phyloP scores from a whole-genome alignment of 2,797 vertebrate genomes.

The Denticeps clupeoides region DNA sequence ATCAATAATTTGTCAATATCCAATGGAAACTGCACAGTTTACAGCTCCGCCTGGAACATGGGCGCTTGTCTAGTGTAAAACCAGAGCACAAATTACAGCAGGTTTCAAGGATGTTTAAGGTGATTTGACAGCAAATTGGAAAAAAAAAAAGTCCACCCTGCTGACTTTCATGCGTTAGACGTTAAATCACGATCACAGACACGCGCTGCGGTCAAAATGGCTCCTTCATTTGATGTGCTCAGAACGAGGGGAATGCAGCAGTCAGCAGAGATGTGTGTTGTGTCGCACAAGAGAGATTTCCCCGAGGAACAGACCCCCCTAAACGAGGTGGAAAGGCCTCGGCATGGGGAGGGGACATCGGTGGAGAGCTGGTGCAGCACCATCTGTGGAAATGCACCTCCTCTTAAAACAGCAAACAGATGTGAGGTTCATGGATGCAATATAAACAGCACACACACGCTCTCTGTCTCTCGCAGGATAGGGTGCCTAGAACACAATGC shows the following conservation, averaged over 20 bases:
- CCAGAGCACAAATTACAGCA: too few species aligned
- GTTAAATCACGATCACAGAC: not conserved
- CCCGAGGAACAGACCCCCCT: slow-evolving; percentile 35
- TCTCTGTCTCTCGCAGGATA: not conserved
- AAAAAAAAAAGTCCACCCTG: too few species aligned
- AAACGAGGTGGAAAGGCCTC: slow-evolving; percentile 34
- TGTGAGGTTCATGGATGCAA: slow-evolving; percentile 25
- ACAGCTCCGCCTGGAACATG: too few species aligned
- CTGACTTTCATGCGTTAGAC: too few species aligned
- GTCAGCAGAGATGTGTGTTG: slow-evolving; percentile 17
- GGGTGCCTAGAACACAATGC: not conserved
- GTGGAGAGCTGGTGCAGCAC: slow-evolving; percentile 26
- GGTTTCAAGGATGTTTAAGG: too few species aligned
- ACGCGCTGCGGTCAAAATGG: slow-evolving; percentile 5
- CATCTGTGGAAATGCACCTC: slow-evolving; percentile 31
- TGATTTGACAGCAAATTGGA: too few species aligned
- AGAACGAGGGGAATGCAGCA: slow-evolving; percentile 11
- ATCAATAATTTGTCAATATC: too few species aligned
- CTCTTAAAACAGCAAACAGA: slow-evolving; percentile 39
- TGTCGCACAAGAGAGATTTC: slow-evolving; percentile 46
- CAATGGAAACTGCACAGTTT: too few species aligned
- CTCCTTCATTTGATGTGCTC: slow-evolving; percentile 11
- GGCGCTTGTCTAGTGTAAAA: too few species aligned
- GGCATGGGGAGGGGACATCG: not conserved
- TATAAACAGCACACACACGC: not conserved